Conservation (phyloP, 2,888 invertebrate genomes). For the Selenia dentaria region DNA sequence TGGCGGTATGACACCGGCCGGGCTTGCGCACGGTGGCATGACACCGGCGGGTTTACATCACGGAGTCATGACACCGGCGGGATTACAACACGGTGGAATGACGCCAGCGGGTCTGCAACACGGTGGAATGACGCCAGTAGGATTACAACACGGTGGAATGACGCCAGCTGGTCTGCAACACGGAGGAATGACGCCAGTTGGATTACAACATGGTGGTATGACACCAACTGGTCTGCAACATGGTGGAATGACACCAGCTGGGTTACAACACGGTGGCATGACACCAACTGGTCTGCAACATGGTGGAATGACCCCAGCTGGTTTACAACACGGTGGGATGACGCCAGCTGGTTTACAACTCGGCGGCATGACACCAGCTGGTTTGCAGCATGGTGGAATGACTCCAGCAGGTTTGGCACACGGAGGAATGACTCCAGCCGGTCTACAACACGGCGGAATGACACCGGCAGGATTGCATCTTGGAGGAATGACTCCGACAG, state of each 20-base stretch:
- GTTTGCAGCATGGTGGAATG: not conserved
- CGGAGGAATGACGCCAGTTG: constrained; percentile 60
- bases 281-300: constrained; percentile 67
- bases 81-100: constrained; percentile 55
- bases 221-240: constrained; percentile 70
- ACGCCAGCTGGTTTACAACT: constrained; percentile 47
- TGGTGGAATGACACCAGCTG: constrained; percentile 60
- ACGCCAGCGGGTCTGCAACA: constrained; percentile 62
- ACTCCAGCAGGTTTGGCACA: constrained; percentile 26
- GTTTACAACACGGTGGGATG: constrained; percentile 54
- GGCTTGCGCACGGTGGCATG: constrained; percentile 75
- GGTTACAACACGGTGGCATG: constrained; percentile 52
- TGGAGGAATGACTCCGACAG: constrained; percentile 37
- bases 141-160: constrained; percentile 52
- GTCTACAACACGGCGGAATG: constrained; percentile 58
- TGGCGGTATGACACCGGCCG: constrained; percentile 62
- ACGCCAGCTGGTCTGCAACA: constrained; percentile 53
- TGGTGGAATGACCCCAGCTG: constrained; percentile 68
- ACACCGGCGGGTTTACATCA: constrained; percentile 56
- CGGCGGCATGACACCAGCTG: not conserved
- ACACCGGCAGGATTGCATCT: constrained; percentile 41
- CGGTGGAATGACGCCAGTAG: constrained; percentile 53
- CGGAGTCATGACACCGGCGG: constrained; percentile 73
- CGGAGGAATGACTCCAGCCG: too few species aligned
- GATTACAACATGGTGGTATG: constrained; percentile 53